Evolutionary conservation across 1,140 invertebrate genomes (phyloP).

Genomic region (Aleiodes sp.): DNA sequence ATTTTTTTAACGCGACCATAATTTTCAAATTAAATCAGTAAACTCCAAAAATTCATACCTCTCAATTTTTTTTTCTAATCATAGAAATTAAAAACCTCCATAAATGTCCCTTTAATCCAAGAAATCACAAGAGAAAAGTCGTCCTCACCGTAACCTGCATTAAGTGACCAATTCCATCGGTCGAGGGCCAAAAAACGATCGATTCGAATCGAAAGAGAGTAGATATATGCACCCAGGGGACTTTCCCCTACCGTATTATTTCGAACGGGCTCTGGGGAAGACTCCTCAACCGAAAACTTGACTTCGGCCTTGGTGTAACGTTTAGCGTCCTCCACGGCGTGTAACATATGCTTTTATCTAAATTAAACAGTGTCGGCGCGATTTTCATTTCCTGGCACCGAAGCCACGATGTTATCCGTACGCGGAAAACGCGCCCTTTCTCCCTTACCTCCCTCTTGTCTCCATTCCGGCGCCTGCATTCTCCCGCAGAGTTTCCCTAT

Average conservation of each 20-base stretch:
- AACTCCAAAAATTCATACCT: background rate
- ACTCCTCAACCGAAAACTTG: background rate
- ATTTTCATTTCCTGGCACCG: constrained; percentile 68
- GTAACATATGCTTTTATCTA: constrained; percentile 70
- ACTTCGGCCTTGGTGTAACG: no score
- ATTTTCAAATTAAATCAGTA: no score
- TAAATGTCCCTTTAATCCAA: no score
- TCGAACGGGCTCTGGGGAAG: background rate
- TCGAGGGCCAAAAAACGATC: background rate
- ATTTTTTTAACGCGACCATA: no score
- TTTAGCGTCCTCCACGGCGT: constrained; percentile 41
- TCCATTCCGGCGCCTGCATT: constrained; percentile 9
- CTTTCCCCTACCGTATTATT: background rate
- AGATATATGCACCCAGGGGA: background rate
- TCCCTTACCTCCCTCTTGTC: constrained; percentile 30
- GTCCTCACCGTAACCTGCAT: no score
- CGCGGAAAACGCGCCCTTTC: constrained; percentile 48
- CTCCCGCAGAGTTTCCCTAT: constrained; percentile 23
- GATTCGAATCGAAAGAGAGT: background rate
- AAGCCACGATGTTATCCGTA: constrained; percentile 65
- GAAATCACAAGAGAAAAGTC: no score
- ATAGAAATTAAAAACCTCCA: no score
- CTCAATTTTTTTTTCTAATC: background rate
- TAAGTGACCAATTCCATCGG: background rate
- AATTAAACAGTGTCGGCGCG: constrained; percentile 68